Evolutionary conservation across 2,888 invertebrate genomes (phyloP), one percentile per base, ranked within the genome.

Genomic region (Phania funesta): DNA sequence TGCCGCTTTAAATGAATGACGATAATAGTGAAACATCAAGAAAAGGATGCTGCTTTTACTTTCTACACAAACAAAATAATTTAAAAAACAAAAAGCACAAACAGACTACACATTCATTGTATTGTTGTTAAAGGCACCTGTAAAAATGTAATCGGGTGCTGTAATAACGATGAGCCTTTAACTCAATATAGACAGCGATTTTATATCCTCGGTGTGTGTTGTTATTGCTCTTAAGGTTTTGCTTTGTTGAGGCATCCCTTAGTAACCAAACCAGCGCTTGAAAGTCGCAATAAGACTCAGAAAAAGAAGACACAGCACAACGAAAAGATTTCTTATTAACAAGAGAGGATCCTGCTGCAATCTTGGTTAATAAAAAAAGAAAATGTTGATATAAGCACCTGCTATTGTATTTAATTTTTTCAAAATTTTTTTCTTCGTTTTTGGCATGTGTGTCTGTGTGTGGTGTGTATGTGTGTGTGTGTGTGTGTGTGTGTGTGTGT

Each of bases 311-410:
- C 20, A 48, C 38, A 60, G 22, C 44, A 68, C 32, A 71, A 56
- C 68, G 77, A 74, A 82, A 68, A 82, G 82, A 82, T 82, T 82
- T 78, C 82, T 78, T 82, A 82, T 82, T 82, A 78, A 82, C 67
- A 52, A 82, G 73, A 78, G n/a, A 74, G 82, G 75, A 82, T 70
- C 70, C 82, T 78, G 82, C 82, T 82, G 82, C 82, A 82, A 82
- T 82, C 82, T 75, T 82, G 74, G 65, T 65, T 73, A 70, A 52
- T 16, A 35, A 26, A 46, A 38, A 77, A 65, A 41, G 60, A 26
- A 58, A 75, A 70, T 50, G 22, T 46, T 77, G 54, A 78, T 78
- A 70, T 75, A 82, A 78, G 82, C 82, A 82, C 82, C 82, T 82
- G 82, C 82, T 78, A 70, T 82, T 44, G 54, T 68, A 68, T 70